A percentile compares a stretch with the other conserved stretches of the same genome.
phyloP scores from a whole-genome alignment of 2,113 vertebrate species.

The Chloropsis hardwickii region DNA sequence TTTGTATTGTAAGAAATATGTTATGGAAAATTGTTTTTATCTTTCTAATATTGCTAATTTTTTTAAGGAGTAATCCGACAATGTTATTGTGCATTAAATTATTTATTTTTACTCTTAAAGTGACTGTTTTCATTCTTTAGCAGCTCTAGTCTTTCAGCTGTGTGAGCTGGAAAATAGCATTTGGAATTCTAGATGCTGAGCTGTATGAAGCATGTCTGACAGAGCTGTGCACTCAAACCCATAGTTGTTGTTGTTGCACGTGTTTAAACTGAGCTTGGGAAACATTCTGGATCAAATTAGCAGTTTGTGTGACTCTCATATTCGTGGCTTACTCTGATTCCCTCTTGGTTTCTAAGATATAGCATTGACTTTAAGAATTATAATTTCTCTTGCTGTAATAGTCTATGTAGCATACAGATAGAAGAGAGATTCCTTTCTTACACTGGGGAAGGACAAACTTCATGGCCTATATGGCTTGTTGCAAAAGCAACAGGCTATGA shows the following conservation, averaged over 20 bases:
- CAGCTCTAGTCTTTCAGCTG: background rate
- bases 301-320: background rate
- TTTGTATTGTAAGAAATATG: background rate
- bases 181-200: background rate
- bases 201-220: background rate
- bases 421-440: background rate
- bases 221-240: background rate
- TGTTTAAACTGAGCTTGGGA: background rate
- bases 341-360: background rate
- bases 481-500: background rate
- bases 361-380: background rate
- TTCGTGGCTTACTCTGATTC: background rate
- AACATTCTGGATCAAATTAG: background rate
- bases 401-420: background rate
- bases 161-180: background rate
- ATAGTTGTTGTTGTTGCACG: background rate
- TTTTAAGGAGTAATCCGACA: background rate
- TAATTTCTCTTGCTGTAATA: background rate
- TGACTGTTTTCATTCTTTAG: background rate
- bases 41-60: background rate
- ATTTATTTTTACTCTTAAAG: constrained; percentile 20
- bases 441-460: background rate
- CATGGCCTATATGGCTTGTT: background rate
- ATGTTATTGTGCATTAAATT: constrained; percentile 4
- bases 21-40: background rate